Evolutionary conservation across 1,140 invertebrate species (phyloP).

Genomic region (Drosophila oshimai): DNA sequence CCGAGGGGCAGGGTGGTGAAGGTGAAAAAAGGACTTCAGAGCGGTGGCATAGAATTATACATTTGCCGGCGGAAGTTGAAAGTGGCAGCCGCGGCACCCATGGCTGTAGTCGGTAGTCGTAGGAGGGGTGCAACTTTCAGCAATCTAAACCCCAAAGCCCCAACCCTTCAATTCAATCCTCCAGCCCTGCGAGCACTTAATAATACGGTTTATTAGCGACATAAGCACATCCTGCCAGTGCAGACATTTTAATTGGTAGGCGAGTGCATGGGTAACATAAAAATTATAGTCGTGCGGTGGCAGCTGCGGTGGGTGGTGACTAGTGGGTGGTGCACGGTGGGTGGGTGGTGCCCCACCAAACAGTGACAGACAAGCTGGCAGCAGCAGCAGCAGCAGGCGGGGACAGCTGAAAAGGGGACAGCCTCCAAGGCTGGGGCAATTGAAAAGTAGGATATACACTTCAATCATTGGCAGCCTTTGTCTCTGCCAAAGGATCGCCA

Average conservation of each 20-base stretch:
- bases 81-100: constrained; percentile 57
- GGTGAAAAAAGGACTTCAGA: constrained; percentile 40
- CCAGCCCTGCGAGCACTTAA: constrained; percentile 59
- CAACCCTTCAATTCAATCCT: not conserved
- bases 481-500: constrained; percentile 57
- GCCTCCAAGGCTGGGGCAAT: constrained; percentile 59
- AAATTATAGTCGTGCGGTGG: constrained; percentile 71
- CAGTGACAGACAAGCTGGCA: constrained; percentile 50
- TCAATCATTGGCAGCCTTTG: constrained; percentile 79
- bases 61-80: constrained; percentile 77
- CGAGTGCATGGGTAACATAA: constrained; percentile 79
- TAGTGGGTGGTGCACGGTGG: not conserved
- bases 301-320: constrained; percentile 16
- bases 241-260: constrained; percentile 81
- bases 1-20: not conserved
- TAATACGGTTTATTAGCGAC: constrained; percentile 81
- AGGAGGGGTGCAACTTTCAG: constrained; percentile 30
- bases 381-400: not conserved
- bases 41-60: constrained; percentile 72
- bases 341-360: constrained; percentile 19
- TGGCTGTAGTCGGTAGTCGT: no score
- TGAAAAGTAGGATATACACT: constrained; percentile 77
- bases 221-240: constrained; percentile 73
- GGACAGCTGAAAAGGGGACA: not conserved
- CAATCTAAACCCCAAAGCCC: constrained; percentile 22